Evolutionary conservation across 2,113 vertebrate genomes (phyloP).

Genomic region (Taxidea taxus): DNA sequence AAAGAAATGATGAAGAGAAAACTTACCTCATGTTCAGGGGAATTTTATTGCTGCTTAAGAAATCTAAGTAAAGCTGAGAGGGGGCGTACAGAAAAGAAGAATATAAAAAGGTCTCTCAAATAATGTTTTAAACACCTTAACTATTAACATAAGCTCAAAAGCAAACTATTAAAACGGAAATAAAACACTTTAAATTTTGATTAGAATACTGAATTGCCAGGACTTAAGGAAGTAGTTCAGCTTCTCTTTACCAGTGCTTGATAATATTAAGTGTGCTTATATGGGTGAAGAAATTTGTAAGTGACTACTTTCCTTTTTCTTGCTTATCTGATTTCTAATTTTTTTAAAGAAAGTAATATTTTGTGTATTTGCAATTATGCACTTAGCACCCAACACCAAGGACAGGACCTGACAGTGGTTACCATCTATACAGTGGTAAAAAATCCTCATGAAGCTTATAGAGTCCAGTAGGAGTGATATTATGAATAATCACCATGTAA

Average conservation of each 20-base stretch:
- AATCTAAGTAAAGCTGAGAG: background rate
- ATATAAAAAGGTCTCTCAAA: background rate
- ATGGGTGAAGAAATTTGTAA: background rate
- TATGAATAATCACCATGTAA: background rate
- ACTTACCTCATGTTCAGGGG: background rate
- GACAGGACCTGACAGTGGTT: background rate
- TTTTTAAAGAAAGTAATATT: background rate
- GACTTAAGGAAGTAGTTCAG: background rate
- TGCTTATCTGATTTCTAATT: background rate
- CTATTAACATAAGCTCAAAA: conserved; percentile 26
- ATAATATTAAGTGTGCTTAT: conserved; percentile 6
- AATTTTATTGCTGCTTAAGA: conserved; percentile 1
- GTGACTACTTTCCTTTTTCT: conserved; percentile 16
- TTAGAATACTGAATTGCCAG: background rate
- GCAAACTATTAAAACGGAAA: background rate
- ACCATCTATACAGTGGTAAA: background rate
- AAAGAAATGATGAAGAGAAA: background rate
- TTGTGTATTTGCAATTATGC: background rate
- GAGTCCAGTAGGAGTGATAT: background rate
- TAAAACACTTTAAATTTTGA: conserved; percentile 16
- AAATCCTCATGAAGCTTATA: background rate
- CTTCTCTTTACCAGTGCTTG: background rate
- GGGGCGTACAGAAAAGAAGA: background rate
- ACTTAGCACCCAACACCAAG: background rate
- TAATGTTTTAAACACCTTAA: conserved; percentile 3